phyloP scores from a whole-genome alignment of 2,113 vertebrate genomes.

The Macquaria ambigua region DNA sequence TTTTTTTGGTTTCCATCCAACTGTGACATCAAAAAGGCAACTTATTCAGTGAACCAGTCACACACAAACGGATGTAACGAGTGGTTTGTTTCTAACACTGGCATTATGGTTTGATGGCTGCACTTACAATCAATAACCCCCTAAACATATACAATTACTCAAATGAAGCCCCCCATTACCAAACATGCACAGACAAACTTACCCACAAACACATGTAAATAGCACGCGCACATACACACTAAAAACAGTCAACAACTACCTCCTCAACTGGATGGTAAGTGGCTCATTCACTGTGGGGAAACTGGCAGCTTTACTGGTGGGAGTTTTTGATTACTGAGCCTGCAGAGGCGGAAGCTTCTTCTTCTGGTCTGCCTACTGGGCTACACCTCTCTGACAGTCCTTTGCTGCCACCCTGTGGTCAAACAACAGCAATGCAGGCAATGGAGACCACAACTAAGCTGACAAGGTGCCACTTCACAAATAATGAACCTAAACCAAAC shows the following conservation, averaged over 20 bases:
- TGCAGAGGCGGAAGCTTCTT: slow-evolving; percentile 2
- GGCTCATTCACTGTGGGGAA: background rate
- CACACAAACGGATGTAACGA: no score
- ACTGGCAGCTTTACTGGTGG: background rate
- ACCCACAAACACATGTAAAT: background rate
- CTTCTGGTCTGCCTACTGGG: slow-evolving; percentile 21
- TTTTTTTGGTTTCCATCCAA: background rate
- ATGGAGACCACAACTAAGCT: background rate
- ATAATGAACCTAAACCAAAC: background rate
- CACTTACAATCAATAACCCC: background rate
- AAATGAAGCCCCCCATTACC: background rate
- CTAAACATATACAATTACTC: background rate
- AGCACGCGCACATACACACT: background rate
- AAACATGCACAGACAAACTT: background rate
- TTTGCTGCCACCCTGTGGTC: slow-evolving; percentile 72
- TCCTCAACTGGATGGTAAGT: background rate
- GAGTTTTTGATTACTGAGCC: background rate
- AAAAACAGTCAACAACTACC: background rate
- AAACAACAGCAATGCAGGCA: slow-evolving; percentile 15
- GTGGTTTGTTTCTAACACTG: background rate
- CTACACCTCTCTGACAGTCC: slow-evolving; percentile 14
- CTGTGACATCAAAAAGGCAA: background rate
- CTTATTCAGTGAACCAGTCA: background rate
- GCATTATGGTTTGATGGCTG: background rate
- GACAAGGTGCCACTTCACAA: background rate